A percentile compares a stretch with the other conserved stretches of the same genome.
These are phyloP conservation scores for Trissolcus basalis DNA, from an alignment of 1,140 invertebrate species.

Conservation along the genomic window DNA sequence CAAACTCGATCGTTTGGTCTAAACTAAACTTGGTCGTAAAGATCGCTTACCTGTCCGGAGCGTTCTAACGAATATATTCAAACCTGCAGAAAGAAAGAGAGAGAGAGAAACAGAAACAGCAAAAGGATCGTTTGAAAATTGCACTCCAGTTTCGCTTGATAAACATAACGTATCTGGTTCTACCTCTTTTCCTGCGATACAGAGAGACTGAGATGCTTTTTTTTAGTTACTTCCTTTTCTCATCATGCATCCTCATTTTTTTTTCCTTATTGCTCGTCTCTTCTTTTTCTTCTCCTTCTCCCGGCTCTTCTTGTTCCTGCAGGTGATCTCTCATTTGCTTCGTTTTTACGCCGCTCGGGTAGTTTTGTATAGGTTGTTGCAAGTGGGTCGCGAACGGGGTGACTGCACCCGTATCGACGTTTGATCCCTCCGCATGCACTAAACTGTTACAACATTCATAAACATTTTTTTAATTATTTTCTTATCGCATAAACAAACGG, in stretches of 20 bases:
- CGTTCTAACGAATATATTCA: constrained; percentile 18
- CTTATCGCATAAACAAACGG: too few relatives aligned
- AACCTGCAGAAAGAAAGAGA: too few relatives aligned
- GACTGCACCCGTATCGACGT: constrained; percentile 43
- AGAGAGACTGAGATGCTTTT: constrained; percentile 5
- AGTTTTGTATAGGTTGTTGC: constrained; percentile 27
- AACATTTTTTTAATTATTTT: too few relatives aligned
- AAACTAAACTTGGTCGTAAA: too few relatives aligned
- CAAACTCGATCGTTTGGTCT: too few relatives aligned
- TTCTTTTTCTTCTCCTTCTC: constrained; percentile 10
- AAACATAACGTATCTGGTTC: constrained; percentile 11
- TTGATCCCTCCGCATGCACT: too few relatives aligned
- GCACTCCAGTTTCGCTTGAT: constrained; percentile 15
- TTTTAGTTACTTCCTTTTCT: constrained; percentile 41
- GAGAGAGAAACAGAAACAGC: too few relatives aligned
- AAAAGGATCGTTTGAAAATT: not conserved
- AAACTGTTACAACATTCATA: too few relatives aligned
- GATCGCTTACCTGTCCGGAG: too few relatives aligned
- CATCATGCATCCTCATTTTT: constrained; percentile 24
- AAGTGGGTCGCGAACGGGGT: constrained; percentile 45
- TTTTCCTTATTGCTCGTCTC: not conserved
- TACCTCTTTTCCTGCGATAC: constrained; percentile 9
- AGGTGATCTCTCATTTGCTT: constrained; percentile 32
- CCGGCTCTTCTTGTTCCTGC: constrained; percentile 14
- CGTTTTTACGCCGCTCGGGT: constrained; percentile 40